A percentile compares a stretch with the other conserved stretches of the same genome.
phyloP scores from a whole-genome alignment of 53 echinoderm and acorn worm genomes.

The Luidia sarsii region DNA sequence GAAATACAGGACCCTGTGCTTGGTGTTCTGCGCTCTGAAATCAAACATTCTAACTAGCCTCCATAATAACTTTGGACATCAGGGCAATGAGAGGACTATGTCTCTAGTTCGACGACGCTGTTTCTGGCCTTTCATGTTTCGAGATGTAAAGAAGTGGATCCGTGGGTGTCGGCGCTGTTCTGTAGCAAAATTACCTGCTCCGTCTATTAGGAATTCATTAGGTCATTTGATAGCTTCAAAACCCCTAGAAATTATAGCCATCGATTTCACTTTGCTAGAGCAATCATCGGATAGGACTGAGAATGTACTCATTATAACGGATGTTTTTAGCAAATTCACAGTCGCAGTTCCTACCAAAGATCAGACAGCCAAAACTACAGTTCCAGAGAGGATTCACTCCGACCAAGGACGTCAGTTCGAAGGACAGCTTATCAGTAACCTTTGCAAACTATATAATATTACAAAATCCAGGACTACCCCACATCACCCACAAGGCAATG shows the following conservation, averaged over 20 bases:
- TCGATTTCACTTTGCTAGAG: constrained; percentile 69
- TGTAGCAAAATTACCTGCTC: constrained; percentile 56
- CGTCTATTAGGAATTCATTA: constrained; percentile 3
- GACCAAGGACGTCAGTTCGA: constrained; percentile 85
- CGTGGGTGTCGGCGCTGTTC: constrained; percentile 48
- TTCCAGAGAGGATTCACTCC: constrained; percentile 63
- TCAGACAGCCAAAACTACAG: constrained; percentile 73
- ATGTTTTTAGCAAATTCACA: constrained; percentile 73
- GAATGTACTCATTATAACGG: constrained; percentile 70
- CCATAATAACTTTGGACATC: constrained; percentile 65
- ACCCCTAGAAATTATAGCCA: constrained; percentile 65
- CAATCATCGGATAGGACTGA: constrained; percentile 32
- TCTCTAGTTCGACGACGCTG: constrained; percentile 40
- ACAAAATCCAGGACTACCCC: not conserved
- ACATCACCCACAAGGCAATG: constrained; percentile 27
- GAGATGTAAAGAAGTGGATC: constrained; percentile 44
- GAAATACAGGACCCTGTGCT: not conserved
- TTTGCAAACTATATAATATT: constrained; percentile 11
- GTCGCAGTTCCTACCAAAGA: constrained; percentile 68
- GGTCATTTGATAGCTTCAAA: constrained; percentile 47
- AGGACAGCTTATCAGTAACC: constrained; percentile 50
- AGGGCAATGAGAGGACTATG: constrained; percentile 55
- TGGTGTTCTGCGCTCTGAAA: not conserved
- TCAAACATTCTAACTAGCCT: not conserved
- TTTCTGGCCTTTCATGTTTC: constrained; percentile 65